Evolutionary conservation across 2,888 invertebrate genomes (phyloP), one percentile per base, ranked within the genome.

Genomic region (Aleiodes leptofemur): DNA sequence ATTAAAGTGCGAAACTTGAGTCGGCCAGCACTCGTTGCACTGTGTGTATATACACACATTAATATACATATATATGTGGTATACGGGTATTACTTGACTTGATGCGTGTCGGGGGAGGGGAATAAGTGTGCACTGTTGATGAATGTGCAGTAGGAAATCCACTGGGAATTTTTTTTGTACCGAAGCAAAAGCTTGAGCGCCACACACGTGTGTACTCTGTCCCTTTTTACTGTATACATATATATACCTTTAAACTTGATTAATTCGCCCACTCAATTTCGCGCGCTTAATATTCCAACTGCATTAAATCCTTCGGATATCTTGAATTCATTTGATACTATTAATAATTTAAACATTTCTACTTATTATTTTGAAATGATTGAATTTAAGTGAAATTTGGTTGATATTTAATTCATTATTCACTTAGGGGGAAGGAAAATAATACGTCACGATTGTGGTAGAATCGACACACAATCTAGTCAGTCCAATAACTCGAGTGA

Each of bases 1-100:
- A 85, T 86, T 86, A 84, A 84, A 84, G 77, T 80, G 78, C 81
- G 82, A 83, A 85, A 86, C 82, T 79, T 72, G 84, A 85, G 82
- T 78, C 78, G 81, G 81, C 73, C 77, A 74, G 78, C 76, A 68
- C 79, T 78, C 76, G 76, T 75, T 79, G 69, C 56, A 64, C 50
- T 57, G 48, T 48, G 38, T 57, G 48, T 48, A 16, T 43, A 48
- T 56, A 56, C 48, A 29, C 43, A 43, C 43, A 43, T 43, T 43
- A 43, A 43, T 43, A 43, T 70, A 70, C 3, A 43, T 38, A 51
- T 38, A 51, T 43, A 61, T 29, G 34, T 23, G 29, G 4, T 29
- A 14, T 55, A 31, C 57, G 31, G 59, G 77, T 79, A 77, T 80
- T 81, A 80, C 76, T 34, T 34, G 74, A 78, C 73, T 78, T 77